Evolutionary conservation across 2,888 invertebrate species (phyloP).

Genomic region (Tubulanus polymorphus): DNA sequence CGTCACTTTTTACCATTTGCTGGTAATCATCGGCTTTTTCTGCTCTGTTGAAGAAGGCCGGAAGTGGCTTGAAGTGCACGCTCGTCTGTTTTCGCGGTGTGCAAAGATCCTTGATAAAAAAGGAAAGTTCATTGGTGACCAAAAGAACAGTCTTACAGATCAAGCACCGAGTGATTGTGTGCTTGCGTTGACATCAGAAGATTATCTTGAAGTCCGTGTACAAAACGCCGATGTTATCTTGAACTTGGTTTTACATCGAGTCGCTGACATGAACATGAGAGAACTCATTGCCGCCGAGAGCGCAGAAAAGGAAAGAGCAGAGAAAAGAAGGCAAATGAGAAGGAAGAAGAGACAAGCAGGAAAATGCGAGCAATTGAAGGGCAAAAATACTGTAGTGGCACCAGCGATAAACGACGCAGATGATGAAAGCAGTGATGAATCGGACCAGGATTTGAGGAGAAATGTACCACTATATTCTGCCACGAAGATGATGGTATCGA

Average conservation of each 20-base stretch:
- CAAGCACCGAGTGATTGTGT: background rate
- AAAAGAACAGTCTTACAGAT: background rate
- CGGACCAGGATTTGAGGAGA: background rate
- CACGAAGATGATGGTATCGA: too few species aligned
- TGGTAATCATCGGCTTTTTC: constrained; percentile 30
- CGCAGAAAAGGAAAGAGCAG: constrained; percentile 27
- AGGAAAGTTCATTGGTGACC: background rate
- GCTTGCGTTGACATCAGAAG: constrained; percentile 7
- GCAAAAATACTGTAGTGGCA: background rate
- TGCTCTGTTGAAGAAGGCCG: constrained; percentile 26
- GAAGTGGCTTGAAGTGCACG: constrained; percentile 32
- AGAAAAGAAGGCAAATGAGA: constrained; percentile 27
- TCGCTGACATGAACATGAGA: constrained; percentile 24
- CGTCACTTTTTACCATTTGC: constrained; percentile 21
- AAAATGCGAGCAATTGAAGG: background rate
- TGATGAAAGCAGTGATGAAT: background rate
- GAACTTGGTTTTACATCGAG: constrained; percentile 23
- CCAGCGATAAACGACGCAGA: background rate
- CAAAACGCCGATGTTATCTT: constrained; percentile 19
- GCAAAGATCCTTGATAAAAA: background rate
- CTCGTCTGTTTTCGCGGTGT: constrained; percentile 12
- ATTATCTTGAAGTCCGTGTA: constrained; percentile 9
- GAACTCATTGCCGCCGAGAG: constrained; percentile 30
- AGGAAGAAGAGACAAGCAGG: constrained; percentile 6
- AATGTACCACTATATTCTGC: background rate